A percentile compares a stretch with the other conserved stretches of the same genome.
phyloP scores from a whole-genome alignment of 1,140 invertebrate genomes.

The Conopomorpha cramerella region DNA sequence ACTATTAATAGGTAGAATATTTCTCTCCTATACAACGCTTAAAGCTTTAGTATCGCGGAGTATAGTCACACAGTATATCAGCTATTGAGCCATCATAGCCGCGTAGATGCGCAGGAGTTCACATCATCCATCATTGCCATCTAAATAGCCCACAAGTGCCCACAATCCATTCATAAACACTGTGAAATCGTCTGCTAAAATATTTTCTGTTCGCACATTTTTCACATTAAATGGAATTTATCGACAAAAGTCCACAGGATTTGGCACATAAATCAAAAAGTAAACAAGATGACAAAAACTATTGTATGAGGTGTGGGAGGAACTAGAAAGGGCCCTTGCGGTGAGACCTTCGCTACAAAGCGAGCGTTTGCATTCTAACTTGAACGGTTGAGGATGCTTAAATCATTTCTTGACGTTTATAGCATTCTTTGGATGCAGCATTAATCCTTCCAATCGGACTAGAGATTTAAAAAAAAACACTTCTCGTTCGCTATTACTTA shows the following conservation, averaged over 20 bases:
- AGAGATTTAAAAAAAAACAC: no score
- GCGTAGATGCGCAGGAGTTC: no score
- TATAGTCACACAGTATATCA: no score
- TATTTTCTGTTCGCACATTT: conserved; percentile 29
- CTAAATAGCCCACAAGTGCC: conserved; percentile 46
- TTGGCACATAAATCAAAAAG: conserved; percentile 42
- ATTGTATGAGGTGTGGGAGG: conserved; percentile 31
- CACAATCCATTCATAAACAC: conserved; percentile 28
- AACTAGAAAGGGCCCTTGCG: conserved; percentile 26
- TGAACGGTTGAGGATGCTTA: no score
- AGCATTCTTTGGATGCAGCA: no score
- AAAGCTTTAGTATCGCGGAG: no score
- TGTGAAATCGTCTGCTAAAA: conserved; percentile 31
- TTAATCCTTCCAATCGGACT: no score
- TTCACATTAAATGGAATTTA: conserved; percentile 8
- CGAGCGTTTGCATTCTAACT: conserved; percentile 1
- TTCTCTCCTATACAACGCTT: no score
- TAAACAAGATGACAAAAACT: conserved; percentile 44
- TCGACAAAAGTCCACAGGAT: conserved; percentile 15
- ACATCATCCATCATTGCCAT: conserved; percentile 33
- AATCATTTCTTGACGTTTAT: no score
- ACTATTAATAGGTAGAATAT: no score
- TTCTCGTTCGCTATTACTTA: no score
- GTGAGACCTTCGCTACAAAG: conserved; percentile 20
- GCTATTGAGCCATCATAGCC: no score